Evolutionary conservation across 1,140 invertebrate genomes (phyloP).

Genomic region (Periplaneta americana): DNA sequence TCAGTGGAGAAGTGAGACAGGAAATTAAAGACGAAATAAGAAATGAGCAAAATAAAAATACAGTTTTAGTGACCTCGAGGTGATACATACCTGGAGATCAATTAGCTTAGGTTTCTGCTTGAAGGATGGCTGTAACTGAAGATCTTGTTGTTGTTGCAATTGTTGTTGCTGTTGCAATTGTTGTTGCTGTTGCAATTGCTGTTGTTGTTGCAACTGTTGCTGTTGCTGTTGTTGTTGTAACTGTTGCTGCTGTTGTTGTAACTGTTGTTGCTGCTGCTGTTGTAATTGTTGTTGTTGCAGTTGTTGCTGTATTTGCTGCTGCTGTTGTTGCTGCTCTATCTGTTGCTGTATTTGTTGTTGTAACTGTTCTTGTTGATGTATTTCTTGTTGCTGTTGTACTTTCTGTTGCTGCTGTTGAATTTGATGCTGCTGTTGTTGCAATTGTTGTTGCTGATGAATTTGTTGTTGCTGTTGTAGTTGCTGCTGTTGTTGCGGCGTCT

Average conservation of each 20-base stretch:
- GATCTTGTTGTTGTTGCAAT: slow-evolving; percentile 24
- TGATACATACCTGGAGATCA: slow-evolving; percentile 17
- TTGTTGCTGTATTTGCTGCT: slow-evolving; percentile 31
- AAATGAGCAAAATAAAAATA: too few relatives aligned
- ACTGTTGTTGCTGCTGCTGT: slow-evolving; percentile 21
- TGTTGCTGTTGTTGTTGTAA: slow-evolving; percentile 20
- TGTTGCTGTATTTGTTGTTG: slow-evolving; percentile 20
- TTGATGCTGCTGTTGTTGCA: slow-evolving; percentile 17
- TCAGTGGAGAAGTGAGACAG: not conserved
- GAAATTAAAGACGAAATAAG: not conserved
- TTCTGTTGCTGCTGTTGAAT: slow-evolving; percentile 26
- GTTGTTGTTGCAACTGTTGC: slow-evolving; percentile 23
- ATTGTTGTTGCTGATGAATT: slow-evolving; percentile 11
- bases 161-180: slow-evolving; percentile 20
- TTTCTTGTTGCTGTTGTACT: slow-evolving; percentile 21
- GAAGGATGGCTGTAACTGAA: slow-evolving; percentile 1
- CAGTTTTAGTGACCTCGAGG: too few relatives aligned
- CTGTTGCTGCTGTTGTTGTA: slow-evolving; percentile 20
- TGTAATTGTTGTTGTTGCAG: slow-evolving; percentile 14
- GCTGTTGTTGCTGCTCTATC: slow-evolving; percentile 26
- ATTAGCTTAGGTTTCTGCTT: slow-evolving; percentile 17
- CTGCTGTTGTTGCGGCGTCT: slow-evolving; percentile 32
- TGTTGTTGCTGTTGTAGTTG: slow-evolving; percentile 24
- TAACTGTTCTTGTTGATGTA: slow-evolving; percentile 21
- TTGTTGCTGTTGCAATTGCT: not conserved